Evolutionary conservation across 2,113 vertebrate species (phyloP).

Genomic region (Leptobrachium leishanense): DNA sequence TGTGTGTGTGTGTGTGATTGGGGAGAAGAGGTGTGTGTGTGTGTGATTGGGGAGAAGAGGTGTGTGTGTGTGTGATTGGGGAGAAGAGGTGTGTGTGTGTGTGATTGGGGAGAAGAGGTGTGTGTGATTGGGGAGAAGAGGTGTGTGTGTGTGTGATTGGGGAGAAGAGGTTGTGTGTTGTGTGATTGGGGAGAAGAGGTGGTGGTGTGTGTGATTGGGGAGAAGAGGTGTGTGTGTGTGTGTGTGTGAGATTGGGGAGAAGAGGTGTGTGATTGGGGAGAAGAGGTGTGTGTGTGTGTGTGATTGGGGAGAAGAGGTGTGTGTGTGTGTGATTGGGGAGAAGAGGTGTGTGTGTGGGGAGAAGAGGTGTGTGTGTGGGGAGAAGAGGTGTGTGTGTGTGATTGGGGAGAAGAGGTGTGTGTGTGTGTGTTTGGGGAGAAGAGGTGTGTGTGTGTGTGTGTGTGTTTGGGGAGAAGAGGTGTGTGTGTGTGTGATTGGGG

Average conservation of each 20-base stretch:
- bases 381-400: neutral
- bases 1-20: too few relatives aligned
- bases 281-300: neutral
- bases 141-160: neutral
- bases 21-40: too few relatives aligned
- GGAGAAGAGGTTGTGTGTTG: neutral
- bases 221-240: neutral
- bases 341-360: too few relatives aligned
- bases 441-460: too few relatives aligned
- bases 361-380: neutral
- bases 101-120: neutral
- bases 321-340: too few relatives aligned
- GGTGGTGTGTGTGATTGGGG: neutral
- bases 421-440: too few relatives aligned
- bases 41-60: too few relatives aligned
- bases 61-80: too few relatives aligned
- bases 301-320: neutral
- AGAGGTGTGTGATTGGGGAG: neutral
- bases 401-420: too few relatives aligned
- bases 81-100: too few relatives aligned
- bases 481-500: too few relatives aligned
- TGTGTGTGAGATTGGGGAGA: neutral
- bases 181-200: neutral
- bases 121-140: neutral
- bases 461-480: too few relatives aligned